Percentiles rank a stretch among this genome's conserved stretches.
Conservation (phyloP, 2,113 vertebrate species). For the Cathartes aura region DNA sequence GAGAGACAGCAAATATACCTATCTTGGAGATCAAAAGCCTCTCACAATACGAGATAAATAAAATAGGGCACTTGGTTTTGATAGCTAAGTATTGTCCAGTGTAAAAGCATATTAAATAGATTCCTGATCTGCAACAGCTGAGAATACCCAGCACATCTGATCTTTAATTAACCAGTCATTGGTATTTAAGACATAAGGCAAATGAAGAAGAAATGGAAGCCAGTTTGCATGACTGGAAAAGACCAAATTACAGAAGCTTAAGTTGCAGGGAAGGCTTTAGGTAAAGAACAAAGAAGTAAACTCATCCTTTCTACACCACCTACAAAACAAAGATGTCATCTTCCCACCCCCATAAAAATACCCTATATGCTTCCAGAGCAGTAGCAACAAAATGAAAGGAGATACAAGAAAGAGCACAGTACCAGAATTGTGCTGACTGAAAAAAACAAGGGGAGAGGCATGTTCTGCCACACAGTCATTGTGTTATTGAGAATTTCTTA, state of each 20-base stretch:
- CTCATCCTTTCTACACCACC: not conserved
- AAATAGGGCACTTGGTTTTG: not conserved
- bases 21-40: not conserved
- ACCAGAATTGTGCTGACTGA: not conserved
- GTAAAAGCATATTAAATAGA: not conserved
- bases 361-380: not conserved
- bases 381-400: not conserved
- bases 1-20: not conserved
- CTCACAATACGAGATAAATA: not conserved
- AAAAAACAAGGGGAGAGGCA: accelerated
- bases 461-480: not conserved
- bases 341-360: not conserved
- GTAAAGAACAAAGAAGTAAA: not conserved
- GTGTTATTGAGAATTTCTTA: not conserved
- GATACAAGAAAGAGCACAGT: not conserved
- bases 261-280: not conserved
- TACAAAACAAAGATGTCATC: not conserved
- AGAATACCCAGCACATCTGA: not conserved
- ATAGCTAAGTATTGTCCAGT: not conserved
- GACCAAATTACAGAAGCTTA: not conserved
- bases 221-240: not conserved
- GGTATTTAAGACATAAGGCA: not conserved
- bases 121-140: not conserved
- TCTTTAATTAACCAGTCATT: not conserved
- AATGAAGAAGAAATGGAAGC: not conserved